Evolutionary conservation across 2,113 vertebrate genomes (phyloP), one percentile per base, ranked within the genome.

Genomic region (cattle (Bos taurus)): DNA sequence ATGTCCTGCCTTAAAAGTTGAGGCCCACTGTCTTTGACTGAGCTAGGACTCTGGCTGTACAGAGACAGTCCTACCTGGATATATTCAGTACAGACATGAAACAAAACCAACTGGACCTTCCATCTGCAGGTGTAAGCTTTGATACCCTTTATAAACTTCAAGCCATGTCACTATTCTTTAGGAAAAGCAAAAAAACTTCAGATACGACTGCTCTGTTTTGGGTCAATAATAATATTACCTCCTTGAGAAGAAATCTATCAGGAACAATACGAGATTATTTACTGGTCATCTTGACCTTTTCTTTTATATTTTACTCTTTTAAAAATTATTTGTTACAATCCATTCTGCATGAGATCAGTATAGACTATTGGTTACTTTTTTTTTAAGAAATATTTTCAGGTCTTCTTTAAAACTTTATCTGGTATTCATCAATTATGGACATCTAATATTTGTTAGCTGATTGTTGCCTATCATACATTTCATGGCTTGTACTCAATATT

Each of bases 361-460:
- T 28, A 91, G 14, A 91, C 4, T 2, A 33, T 0, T 56, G 15
- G 1, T 36, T 54, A 7, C 5, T 50, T 64, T 62, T n/a, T 74
- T 28, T 90, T 78, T 50, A 88, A 62, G 50, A 90, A 84, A 33
- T 83, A 93, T 83, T 71, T 74, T 3, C 88, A 90, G 16, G 0
- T 36, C 71, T 62, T 82, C 9, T 80, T 90, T 89, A 84, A 62
- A 83, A 60, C 26, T 77, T 71, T 50, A 92, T 82, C 92, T 95
- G 13, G 2, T 30, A 14, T 9, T 81, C 62, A 89, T 78, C 59
- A 95, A 64, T 84, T 86, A 74, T 17, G 28, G 1, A 4, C 3
- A 95, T 40, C 26, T 2, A 71, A 12, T 74, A 85, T 91, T 67
- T 92, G 43, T 67, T 86, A 52, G 17, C 40, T 93, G 5, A 3